Base-by-base conservation (phyloP, 2,113 vertebrate genomes). In the Stictonetta naevosa region DNA sequence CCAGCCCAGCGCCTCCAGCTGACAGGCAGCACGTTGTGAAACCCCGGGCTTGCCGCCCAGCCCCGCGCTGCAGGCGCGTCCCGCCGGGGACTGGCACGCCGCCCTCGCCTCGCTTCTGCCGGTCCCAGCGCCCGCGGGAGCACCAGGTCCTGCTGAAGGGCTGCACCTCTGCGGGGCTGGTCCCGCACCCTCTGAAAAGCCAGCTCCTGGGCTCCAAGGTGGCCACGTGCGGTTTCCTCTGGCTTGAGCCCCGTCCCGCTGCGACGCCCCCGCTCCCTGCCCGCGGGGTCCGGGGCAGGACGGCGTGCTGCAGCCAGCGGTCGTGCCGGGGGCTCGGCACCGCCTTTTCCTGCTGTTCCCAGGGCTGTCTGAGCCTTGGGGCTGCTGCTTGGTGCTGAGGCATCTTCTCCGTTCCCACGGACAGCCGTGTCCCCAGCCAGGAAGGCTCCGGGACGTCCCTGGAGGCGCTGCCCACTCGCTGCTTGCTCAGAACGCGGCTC, bases 341-440 rank as follows among this genome's bases (percentile, higher is more conserved):
- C 0, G n/a, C 50, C 53, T 60, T 52, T 26, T 63, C 75, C 88
- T 56, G 63, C 34, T 2, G 0, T 22, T 63, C 46, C 79, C 13
- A 0, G 44, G 11, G 3, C 33, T 3, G 16, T 33, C 0, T 0
- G 60, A 64, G 81, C 66, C 0, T 25, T 12, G 22, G 22, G 71
- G 14, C 38, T 19, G 0, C 1, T 1, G 0, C 5, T 14, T 0
- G 0, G 64, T 28, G 34, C 44, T 1, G 34, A 23, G 52, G 67
- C 44, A 21, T 52, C 21, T 42, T 34, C 44, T 36, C 40, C 1
- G 0, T 13, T 14, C 63, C 83, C 17, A 1, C 48, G 52, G 53
- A 8, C 18, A 11, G 11, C n/a, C 3, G 0, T 3, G 6, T 36
- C 50, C 36, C 40, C 6, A 1, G 2, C 34, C 48, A 12, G 31